Base-by-base conservation (phyloP, 2,888 invertebrate species). In the Bugula neritina region DNA sequence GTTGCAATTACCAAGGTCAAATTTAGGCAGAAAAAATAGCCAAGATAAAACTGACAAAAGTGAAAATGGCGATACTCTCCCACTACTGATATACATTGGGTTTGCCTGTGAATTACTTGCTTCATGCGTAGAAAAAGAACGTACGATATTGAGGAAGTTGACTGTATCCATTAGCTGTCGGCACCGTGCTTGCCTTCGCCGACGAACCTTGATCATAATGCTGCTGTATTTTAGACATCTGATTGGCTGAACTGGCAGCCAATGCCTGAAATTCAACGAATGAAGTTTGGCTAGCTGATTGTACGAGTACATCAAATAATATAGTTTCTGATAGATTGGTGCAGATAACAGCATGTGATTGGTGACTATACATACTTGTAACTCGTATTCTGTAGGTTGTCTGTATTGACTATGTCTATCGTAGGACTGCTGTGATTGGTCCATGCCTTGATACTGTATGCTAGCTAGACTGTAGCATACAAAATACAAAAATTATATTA, bases 71-170 rank as follows among this genome's bases (percentile, higher is more conserved):
- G n/a, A n/a, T n/a, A n/a, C n/a, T n/a, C n/a, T n/a, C n/a, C n/a
- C n/a, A n/a, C n/a, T n/a, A n/a, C n/a, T n/a, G n/a, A n/a, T n/a
- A n/a, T n/a, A n/a, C n/a, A n/a, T n/a, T n/a, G n/a, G n/a, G n/a
- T n/a, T n/a, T n/a, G n/a, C n/a, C n/a, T n/a, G n/a, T n/a, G n/a
- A n/a, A n/a, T n/a, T n/a, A n/a, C n/a, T n/a, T n/a, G n/a, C n/a
- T n/a, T n/a, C n/a, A n/a, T n/a, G n/a, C n/a, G n/a, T n/a, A n/a
- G n/a, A n/a, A n/a, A 43, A 29, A 31, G 43, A 17, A 63, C 72
- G 69, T 69, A 74, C 72, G 73, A 35, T 73, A 74, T 23, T 63
- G 72, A 43, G 72, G 71, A 69, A 72, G 73, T 5, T 74, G 21
- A 10, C 23, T 31, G n/a, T 63, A 63, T 63, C 63, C 63, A 27